phyloP scores from a whole-genome alignment of 2,888 invertebrate species.

The Tinea trinotella region DNA sequence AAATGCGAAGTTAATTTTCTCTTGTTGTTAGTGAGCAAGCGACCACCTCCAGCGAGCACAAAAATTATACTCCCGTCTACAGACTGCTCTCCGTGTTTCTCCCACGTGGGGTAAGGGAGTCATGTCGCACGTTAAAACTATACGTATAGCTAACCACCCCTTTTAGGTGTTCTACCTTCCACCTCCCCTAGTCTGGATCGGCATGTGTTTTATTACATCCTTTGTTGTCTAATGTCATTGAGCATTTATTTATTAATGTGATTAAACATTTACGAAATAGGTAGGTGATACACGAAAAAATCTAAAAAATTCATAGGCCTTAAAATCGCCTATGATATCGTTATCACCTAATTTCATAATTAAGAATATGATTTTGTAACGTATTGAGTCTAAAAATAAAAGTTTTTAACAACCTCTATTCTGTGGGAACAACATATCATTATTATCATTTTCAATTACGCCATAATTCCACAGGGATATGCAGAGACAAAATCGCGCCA shows the following conservation, averaged over 20 bases:
- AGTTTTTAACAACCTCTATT: too few species aligned
- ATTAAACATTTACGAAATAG: background rate
- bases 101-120: slow-evolving; percentile 2
- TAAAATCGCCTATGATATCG: too few species aligned
- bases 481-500: too few species aligned
- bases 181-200: slow-evolving; percentile 3
- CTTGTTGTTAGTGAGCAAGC: slow-evolving; percentile 5
- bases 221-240: background rate
- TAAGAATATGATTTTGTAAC: too few species aligned
- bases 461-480: too few species aligned
- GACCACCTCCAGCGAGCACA: slow-evolving; percentile 21
- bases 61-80: slow-evolving; percentile 22
- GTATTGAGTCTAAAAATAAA: too few species aligned
- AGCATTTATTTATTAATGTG: background rate
- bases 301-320: too few species aligned
- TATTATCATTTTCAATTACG: too few species aligned
- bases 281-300: slow-evolving; percentile 28
- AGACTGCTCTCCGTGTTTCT: background rate
- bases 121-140: background rate
- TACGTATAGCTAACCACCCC: background rate
- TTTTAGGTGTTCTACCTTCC: background rate
- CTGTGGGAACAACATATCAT: too few species aligned
- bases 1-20: background rate
- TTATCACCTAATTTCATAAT: too few species aligned
- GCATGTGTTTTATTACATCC: background rate